Base-by-base conservation (phyloP, 2,113 vertebrate species). In the Prochilodus magdalenae region DNA sequence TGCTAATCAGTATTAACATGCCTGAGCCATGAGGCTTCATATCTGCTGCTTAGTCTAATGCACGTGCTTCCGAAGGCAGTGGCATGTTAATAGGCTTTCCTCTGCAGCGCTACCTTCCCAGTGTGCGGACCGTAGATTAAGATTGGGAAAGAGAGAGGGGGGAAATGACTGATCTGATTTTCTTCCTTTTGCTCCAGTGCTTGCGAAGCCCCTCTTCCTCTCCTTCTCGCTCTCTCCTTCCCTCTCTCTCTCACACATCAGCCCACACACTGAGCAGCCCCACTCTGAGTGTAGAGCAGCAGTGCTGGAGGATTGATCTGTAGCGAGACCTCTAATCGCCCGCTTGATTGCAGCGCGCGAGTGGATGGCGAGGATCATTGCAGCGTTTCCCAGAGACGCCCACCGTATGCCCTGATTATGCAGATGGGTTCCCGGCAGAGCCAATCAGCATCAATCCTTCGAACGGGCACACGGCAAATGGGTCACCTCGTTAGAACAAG, bases 401-500 rank as follows among this genome's bases (percentile, higher is more conserved):
- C 15, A 70, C 7, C 73, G 40, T 80, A 84, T 83, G 40, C 8
- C 30, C 22, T 87, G 75, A 82, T 87, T 87, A 86, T 80, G 59
- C 75, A 87, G 75, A 84, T 83, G 8, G 53, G 27, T 71, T 85
- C 76, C 60, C 4, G 44, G 26, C 73, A 26, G 69, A 86, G 76
- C 70, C 75, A 79, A 86, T 81, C 75, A 80, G 77, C 66, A 82
- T 77, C 55, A 83, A 78, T 57, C 60, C 85, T 57, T 60, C 22
- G 40, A 75, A 66, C 55, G 57, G 51, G 18, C 83, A 33, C 84
- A 67, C 57, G 59, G 70, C 74, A 80, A 85, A 80, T 47, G 40
- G 73, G 72, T 86, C 66, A 67, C 30, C 8, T 73, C 57, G 22
- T 79, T 77, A 62, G 7, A 75, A 53, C 69, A 47, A 14, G 63